Percentiles rank a stretch among this genome's conserved stretches.
Evolutionary conservation across 1,140 invertebrate species (phyloP).

Genomic region (Leptinotarsa defecta): DNA sequence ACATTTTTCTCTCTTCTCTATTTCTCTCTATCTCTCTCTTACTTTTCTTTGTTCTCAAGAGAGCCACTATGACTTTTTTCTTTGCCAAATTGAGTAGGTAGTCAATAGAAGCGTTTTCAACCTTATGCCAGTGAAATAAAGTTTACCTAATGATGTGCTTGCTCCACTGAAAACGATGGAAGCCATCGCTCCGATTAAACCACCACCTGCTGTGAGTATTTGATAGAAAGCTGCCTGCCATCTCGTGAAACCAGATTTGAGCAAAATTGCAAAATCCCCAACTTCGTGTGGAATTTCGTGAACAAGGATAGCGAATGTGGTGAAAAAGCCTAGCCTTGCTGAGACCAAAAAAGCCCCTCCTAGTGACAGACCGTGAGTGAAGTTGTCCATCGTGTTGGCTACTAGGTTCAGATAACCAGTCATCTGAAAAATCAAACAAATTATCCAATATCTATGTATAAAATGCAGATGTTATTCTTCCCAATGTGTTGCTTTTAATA

Average conservation of each 20-base stretch:
- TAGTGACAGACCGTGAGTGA: slow-evolving; percentile 94
- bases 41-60: too few relatives aligned
- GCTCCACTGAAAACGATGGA: slow-evolving; percentile 84
- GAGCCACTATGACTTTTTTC: too few relatives aligned
- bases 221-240: slow-evolving; percentile 95
- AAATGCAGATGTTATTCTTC: too few relatives aligned
- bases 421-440: neutral
- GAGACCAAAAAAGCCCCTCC: slow-evolving; percentile 94
- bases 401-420: slow-evolving; percentile 91
- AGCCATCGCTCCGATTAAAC: slow-evolving; percentile 83
- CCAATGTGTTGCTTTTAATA: too few relatives aligned
- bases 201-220: slow-evolving; percentile 83
- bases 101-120: neutral
- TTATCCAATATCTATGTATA: neutral
- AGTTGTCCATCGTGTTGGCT: slow-evolving; percentile 96
- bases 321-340: slow-evolving; percentile 83
- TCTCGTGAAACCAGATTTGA: slow-evolving; percentile 88
- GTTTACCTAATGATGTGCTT: slow-evolving; percentile 73
- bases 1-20: too few relatives aligned
- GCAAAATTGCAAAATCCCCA: slow-evolving; percentile 95
- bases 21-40: too few relatives aligned
- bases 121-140: slow-evolving; percentile 12
- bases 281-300: slow-evolving; percentile 98
- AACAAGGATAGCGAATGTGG: slow-evolving; percentile 92
- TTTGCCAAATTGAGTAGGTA: neutral